Base-by-base conservation (phyloP, 2,113 vertebrate species). In the Scomber japonicus region DNA sequence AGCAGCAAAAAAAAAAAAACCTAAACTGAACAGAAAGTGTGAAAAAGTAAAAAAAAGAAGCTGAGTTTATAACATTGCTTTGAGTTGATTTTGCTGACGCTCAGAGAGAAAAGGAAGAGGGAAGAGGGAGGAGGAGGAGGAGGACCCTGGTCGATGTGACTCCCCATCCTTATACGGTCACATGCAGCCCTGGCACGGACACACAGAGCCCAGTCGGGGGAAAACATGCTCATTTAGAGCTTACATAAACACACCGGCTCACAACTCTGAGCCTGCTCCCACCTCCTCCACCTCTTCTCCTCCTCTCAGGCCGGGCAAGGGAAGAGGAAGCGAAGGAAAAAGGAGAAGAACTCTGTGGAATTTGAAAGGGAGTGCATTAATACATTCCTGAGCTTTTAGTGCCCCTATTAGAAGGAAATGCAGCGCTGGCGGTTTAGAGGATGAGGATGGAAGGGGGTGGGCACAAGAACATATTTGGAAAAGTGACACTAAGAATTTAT, bases 151-250 rank as follows among this genome's bases (percentile, higher is more conserved):
- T 85, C 30, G 80, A 78, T 82, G 83, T 81, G 81, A 92, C 82
- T 91, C 88, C 85, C 72, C 88, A 62, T 92, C 95, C 95, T 93
- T 95, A 94, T 95, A 95, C 80, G 93, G 95, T 94, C 93, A 94
- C 92, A 92, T 82, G 87, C 85, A 87, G 91, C 83, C 87, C 70
- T 89, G 94, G 89, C 86, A 84, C 15, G 2, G 73, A 90, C 88
- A 68, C 76, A 57, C 61, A 84, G 74, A 84, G 86, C 89, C 78
- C 78, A 72, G 89, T 65, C 64, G 75, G 79, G 79, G 76, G 83
- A 92, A 94, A 93, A 90, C 89, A 91, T 89, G 86, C 87, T 91
- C 89, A 89, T 92, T 93, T 93, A 85, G 80, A 90, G 88, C 92
- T 93, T 89, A 63, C 84, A 86, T 94, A 94, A 94, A 95, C 94